These are phyloP conservation scores for Limosa lapponica DNA, from an alignment of 2,797 vertebrate species.

Conservation along the genomic window DNA sequence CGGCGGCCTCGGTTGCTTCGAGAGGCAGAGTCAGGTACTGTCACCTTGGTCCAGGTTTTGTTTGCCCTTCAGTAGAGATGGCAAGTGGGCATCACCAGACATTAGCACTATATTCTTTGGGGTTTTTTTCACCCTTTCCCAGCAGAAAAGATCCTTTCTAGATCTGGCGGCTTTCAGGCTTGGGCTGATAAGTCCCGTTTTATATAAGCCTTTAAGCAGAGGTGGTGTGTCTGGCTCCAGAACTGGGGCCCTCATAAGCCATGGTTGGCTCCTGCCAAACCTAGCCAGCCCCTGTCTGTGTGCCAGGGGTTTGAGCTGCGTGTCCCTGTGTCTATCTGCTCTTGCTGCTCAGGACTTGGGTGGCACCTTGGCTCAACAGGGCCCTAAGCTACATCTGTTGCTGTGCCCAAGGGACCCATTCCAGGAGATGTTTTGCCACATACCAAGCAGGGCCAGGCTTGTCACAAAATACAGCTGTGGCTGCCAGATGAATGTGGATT, in stretches of 20 bases:
- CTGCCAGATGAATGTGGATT: neutral
- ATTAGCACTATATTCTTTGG: neutral
- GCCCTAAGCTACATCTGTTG: neutral
- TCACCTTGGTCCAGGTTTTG: fast-evolving
- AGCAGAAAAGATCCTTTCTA: neutral
- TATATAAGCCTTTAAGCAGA: neutral
- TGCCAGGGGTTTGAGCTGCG: neutral
- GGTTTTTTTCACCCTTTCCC: neutral
- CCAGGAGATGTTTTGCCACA: neutral
- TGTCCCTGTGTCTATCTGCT: neutral
- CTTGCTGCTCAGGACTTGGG: neutral
- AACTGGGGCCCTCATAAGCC: fast-evolving
- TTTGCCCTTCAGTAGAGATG: fast-evolving
- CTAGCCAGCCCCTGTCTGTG: fast-evolving
- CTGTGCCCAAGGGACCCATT: neutral
- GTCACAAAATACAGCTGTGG: neutral
- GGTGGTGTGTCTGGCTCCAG: neutral
- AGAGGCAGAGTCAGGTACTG: constrained; percentile 72
- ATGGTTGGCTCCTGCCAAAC: neutral
- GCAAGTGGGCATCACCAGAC: neutral
- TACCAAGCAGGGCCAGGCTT: neutral
- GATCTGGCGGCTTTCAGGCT: neutral
- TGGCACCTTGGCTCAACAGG: neutral
- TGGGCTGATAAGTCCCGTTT: neutral
- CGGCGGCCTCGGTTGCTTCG: constrained; percentile 80